Evolutionary conservation across 2,113 vertebrate species (phyloP), one percentile per base, ranked within the genome.

Genomic region (Catharus bicknelli): DNA sequence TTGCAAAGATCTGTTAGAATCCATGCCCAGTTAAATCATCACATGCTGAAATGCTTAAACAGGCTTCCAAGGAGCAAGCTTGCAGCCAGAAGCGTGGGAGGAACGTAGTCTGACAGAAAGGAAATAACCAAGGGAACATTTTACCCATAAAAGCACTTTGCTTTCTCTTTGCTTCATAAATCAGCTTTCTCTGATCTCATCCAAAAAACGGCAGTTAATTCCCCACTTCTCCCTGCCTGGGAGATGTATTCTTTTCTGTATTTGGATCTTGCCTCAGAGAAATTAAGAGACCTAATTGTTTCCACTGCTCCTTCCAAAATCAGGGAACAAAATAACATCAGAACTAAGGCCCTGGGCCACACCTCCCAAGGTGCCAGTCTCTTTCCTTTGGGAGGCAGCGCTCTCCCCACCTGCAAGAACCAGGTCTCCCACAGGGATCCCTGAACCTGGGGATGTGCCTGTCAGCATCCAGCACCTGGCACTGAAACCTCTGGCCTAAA

Each of bases 61-160:
- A 27, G 82, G 68, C 89, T 96, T 94, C 91, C 90, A 95, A 90
- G 87, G 91, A 93, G 84, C 2, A 6, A 73, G 59, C 75, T 94
- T 20, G 13, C 91, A 94, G 95, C 96, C 96, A 96, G 95, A 91
- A 96, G 96, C 48, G 93, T 96, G 94, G 96, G 96, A 96, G 96
- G 95, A 94, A 96, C 14, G 40, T 90, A 96, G 95, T 95, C 94
- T 89, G 84, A 95, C 90, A 95, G 94, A 96, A 94, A 93, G 96
- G 95, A 96, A 96, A 96, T 95, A 96, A 96, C 94, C 91, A 95
- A 51, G 79, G 93, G 96, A 96, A 94, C 96, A 94, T 96, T 96
- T 94, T 96, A 95, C 95, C 93, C 95, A 96, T 96, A 95, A 96
- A 96, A 96, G 94, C 93, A 92, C 91, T 95, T 94, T 75, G 96